Conservation (phyloP, 2,797 vertebrate species). For the Syndactyla subalaris region DNA sequence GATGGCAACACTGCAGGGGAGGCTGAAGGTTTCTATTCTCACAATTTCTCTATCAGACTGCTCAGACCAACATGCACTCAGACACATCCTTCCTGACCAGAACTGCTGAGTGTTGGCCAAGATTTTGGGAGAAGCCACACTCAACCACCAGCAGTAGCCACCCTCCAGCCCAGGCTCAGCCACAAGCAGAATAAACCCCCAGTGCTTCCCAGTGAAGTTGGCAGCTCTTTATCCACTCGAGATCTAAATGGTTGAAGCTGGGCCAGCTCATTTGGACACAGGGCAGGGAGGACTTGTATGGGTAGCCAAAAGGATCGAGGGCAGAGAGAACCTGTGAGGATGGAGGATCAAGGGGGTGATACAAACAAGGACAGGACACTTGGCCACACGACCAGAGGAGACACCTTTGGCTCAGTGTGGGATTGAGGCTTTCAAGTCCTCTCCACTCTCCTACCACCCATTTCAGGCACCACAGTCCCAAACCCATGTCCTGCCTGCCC, state of each 20-base stretch:
- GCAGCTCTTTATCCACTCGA: neutral
- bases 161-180: neutral
- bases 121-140: neutral
- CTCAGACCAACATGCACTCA: fast-evolving
- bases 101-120: neutral
- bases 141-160: neutral
- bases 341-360: neutral
- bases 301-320: neutral
- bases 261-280: neutral
- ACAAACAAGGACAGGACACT: neutral
- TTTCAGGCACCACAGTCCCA: neutral
- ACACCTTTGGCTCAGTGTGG: neutral
- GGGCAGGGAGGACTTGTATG: neutral
- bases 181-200: neutral
- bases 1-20: fast-evolving
- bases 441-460: neutral
- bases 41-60: neutral
- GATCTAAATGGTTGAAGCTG: neutral
- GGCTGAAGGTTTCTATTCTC: neutral
- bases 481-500: neutral
- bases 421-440: neutral
- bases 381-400: neutral
- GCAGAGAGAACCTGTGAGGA: neutral
- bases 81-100: no score
- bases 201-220: fast-evolving